phyloP scores from a whole-genome alignment of 2,888 invertebrate genomes.

The Pristionchus arcanus region DNA sequence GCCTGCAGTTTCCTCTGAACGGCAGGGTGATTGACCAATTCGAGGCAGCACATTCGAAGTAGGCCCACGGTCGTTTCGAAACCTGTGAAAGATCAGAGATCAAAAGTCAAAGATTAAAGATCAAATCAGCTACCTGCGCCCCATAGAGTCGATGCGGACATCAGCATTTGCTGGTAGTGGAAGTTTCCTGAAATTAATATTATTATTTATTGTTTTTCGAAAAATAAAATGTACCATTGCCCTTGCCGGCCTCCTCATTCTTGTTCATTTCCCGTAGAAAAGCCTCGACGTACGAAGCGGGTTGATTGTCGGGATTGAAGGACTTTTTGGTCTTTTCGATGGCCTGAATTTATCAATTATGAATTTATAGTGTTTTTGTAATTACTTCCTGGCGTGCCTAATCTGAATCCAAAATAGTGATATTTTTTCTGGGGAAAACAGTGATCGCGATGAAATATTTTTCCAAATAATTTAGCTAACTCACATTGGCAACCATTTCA shows the following conservation, averaged over 20 bases:
- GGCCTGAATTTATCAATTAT: not conserved
- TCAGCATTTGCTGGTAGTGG: not conserved
- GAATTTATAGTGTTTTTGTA: not conserved
- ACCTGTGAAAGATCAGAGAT: slow-evolving; percentile 57
- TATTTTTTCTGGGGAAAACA: too few relatives aligned
- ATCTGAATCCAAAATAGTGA: too few relatives aligned
- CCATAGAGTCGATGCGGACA: not conserved
- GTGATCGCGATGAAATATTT: too few relatives aligned
- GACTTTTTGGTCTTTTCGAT: not conserved
- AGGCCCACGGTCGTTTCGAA: slow-evolving; percentile 67
- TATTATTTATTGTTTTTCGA: not conserved
- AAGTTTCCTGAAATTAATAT: not conserved
- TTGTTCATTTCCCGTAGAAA: slow-evolving; percentile 28
- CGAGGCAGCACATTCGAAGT: slow-evolving; percentile 63
- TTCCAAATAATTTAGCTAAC: not conserved
- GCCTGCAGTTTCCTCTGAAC: slow-evolving; percentile 62
- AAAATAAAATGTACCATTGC: not conserved
- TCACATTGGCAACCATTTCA: not conserved
- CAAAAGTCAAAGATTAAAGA: not conserved
- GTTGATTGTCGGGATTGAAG: slow-evolving; percentile 9
- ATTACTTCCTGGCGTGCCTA: too few relatives aligned
- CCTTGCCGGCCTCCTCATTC: not conserved
- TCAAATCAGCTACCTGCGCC: not conserved
- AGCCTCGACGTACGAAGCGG: slow-evolving; percentile 13
- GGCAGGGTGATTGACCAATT: slow-evolving; percentile 62